These are phyloP conservation scores for Heterodera filipjevi DNA, from an alignment of 2,888 invertebrate genomes.

Conservation along the genomic window DNA sequence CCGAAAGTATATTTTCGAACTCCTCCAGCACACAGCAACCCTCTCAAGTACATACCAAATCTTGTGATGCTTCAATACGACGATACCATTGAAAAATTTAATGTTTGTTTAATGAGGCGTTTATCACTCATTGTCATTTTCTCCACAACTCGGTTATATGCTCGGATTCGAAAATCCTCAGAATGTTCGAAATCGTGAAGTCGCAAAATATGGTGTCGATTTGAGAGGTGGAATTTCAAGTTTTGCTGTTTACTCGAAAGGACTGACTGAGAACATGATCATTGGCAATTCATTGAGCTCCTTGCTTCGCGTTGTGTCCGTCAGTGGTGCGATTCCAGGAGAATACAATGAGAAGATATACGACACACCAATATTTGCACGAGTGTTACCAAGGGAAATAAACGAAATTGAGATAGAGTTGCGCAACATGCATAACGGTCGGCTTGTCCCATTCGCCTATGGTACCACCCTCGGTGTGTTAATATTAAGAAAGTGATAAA, in stretches of 20 bases:
- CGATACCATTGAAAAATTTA: not conserved
- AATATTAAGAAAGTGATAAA: constrained; percentile 25
- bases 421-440: constrained; percentile 6
- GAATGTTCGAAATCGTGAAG: not conserved
- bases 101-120: not conserved
- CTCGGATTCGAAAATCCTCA: constrained; percentile 16
- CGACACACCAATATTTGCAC: constrained; percentile 21
- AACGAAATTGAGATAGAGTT: constrained; percentile 26
- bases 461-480: constrained; percentile 11
- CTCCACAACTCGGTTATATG: constrained; percentile 14
- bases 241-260: constrained; percentile 12
- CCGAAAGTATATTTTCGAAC: too few relatives aligned
- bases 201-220: constrained; percentile 23
- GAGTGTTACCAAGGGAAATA: constrained; percentile 24
- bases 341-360: constrained; percentile 31
- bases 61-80: not conserved
- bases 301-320: constrained; percentile 20
- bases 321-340: constrained; percentile 26
- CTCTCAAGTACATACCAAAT: not conserved
- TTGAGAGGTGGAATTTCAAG: constrained; percentile 20
- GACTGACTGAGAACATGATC: constrained; percentile 27
- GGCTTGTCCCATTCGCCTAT: constrained; percentile 11
- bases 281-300: constrained; percentile 18
- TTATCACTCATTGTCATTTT: constrained; percentile 5
- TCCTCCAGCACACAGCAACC: not conserved